phyloP scores from a whole-genome alignment of 2,113 vertebrate species.

The zebrafish (Danio rerio) region DNA sequence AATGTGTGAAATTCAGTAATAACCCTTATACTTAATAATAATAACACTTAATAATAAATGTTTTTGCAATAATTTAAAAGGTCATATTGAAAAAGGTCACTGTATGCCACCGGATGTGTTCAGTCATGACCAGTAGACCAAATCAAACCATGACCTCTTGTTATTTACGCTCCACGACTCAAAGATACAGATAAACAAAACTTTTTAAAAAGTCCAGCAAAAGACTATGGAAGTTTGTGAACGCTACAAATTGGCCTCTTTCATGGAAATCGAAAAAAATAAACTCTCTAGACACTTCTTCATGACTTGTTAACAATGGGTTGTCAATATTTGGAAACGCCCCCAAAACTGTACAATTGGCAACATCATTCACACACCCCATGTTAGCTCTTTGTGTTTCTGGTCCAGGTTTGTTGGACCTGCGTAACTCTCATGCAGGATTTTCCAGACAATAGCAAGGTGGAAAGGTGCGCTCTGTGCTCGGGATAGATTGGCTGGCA shows the following conservation, averaged over 20 bases:
- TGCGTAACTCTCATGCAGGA: not conserved
- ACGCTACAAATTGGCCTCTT: conserved; percentile 9
- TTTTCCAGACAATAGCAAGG: conserved; percentile 11
- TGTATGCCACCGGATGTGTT: too few species aligned
- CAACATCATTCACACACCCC: not conserved
- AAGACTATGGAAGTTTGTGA: not conserved
- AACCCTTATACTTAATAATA: too few species aligned
- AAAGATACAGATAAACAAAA: not conserved
- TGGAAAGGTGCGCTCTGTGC: conserved; percentile 1
- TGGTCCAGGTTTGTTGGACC: not conserved
- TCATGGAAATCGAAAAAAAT: conserved; percentile 24
- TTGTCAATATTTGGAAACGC: conserved; percentile 25
- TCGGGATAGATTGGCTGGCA: conserved; percentile 41
- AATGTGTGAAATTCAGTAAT: too few species aligned
- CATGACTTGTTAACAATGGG: not conserved
- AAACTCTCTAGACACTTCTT: not conserved
- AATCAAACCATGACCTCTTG: not conserved
- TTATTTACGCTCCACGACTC: not conserved
- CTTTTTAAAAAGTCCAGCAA: not conserved
- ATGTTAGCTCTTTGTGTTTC: not conserved
- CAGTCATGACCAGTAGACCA: not conserved
- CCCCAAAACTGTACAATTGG: not conserved
- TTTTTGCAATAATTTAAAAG: too few species aligned
- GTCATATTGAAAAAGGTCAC: too few species aligned
- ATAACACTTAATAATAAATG: too few species aligned